A percentile compares a stretch with the other conserved stretches of the same genome.
These are phyloP conservation scores for Daphoenositta chrysoptera DNA, from an alignment of 2,113 vertebrate species.

Conservation along the genomic window DNA sequence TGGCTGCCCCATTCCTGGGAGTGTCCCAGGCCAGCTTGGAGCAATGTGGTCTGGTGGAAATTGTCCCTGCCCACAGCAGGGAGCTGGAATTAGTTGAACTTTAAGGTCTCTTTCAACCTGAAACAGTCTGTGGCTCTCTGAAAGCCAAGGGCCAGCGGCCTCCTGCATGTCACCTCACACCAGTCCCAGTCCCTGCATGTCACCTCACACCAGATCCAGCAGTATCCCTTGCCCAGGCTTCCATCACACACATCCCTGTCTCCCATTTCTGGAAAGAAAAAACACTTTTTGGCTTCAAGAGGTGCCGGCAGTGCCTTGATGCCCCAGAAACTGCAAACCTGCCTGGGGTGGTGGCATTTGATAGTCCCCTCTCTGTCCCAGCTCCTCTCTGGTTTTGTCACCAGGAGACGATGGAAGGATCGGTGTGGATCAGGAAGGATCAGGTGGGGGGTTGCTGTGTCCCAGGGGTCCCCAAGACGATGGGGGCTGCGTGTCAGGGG, in stretches of 20 bases:
- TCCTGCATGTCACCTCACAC: not conserved
- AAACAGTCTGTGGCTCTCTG: too few species aligned
- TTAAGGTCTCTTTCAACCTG: not conserved
- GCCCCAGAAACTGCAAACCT: not conserved
- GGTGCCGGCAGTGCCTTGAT: not conserved
- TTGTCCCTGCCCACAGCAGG: not conserved
- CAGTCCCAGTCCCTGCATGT: not conserved
- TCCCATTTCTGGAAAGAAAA: not conserved
- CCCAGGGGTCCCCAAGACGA: not conserved
- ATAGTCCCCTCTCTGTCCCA: too few species aligned
- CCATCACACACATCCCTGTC: too few species aligned
- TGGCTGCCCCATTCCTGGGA: not conserved
- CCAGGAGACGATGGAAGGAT: not conserved
- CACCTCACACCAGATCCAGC: not conserved
- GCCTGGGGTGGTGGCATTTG: not conserved
- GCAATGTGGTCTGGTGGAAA: not conserved
- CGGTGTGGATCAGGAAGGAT: too few species aligned
- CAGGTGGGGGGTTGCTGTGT: too few species aligned
- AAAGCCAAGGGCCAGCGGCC: not conserved
- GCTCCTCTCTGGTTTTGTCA: not conserved
- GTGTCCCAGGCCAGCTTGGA: not conserved
- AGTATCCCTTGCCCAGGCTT: not conserved
- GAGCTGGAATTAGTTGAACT: not conserved
- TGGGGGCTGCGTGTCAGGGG: accelerated
- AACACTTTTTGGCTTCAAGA: not conserved